These are phyloP conservation scores for Xiphydria camelus DNA, from an alignment of 2,888 invertebrate genomes.

Conservation along the genomic window DNA sequence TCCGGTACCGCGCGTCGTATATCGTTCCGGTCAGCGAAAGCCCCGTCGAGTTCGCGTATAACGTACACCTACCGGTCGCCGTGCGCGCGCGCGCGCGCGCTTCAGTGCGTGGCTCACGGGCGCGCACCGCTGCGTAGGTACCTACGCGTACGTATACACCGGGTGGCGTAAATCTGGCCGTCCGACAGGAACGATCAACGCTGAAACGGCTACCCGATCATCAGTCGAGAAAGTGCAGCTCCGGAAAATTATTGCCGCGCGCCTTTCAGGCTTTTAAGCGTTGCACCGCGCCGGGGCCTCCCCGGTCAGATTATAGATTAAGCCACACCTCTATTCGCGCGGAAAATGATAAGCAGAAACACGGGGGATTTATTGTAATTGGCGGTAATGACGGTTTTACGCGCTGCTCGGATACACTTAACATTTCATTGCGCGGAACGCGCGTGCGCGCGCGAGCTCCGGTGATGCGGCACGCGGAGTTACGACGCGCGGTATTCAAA, in stretches of 20 bases:
- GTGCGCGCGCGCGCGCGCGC: too few relatives aligned
- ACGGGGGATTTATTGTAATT: constrained; percentile 50
- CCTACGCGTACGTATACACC: too few relatives aligned
- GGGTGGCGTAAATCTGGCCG: constrained; percentile 34
- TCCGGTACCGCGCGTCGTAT: neutral
- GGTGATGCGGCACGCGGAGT: too few relatives aligned
- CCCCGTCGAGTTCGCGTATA: too few relatives aligned
- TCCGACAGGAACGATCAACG: constrained; percentile 29
- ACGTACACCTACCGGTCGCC: too few relatives aligned
- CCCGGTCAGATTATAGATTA: constrained; percentile 28
- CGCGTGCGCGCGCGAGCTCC: too few relatives aligned
- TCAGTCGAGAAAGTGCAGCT: constrained; percentile 47
- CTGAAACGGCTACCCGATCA: constrained; percentile 42
- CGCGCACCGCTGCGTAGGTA: too few relatives aligned
- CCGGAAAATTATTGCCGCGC: constrained; percentile 38
- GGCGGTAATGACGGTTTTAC: constrained; percentile 50
- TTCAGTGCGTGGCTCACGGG: too few relatives aligned
- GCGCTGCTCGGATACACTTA: neutral
- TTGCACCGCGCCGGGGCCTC: constrained; percentile 13
- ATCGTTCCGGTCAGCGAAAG: too few relatives aligned
- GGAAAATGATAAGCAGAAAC: constrained; percentile 43
- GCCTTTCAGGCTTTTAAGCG: constrained; percentile 1
- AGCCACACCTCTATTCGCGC: constrained; percentile 15
- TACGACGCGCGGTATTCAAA: too few relatives aligned
- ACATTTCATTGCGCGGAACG: too few relatives aligned